These are phyloP conservation scores for Argopecten irradians DNA, from an alignment of 1,140 invertebrate genomes.

Conservation along the genomic window DNA sequence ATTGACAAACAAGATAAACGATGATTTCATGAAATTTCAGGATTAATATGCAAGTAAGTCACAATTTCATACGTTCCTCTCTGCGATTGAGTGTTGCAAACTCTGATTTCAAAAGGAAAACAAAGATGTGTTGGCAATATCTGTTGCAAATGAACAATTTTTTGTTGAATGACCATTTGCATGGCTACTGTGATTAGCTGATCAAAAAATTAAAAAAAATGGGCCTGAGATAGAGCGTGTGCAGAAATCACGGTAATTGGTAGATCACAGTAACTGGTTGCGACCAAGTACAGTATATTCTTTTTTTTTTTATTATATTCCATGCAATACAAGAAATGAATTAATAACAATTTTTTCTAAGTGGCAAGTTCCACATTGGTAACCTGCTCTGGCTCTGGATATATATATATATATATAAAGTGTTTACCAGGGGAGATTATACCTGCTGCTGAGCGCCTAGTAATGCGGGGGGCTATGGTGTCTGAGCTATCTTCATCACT, in stretches of 20 bases:
- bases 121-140: too few species aligned
- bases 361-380: not conserved
- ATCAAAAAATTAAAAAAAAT: too few species aligned
- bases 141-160: too few species aligned
- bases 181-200: too few species aligned
- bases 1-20: too few species aligned
- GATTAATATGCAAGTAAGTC: too few species aligned
- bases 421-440: not conserved
- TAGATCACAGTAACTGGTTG: not conserved
- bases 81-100: too few species aligned
- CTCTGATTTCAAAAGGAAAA: too few species aligned
- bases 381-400: not conserved
- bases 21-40: too few species aligned
- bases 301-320: not conserved
- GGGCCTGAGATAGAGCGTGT: not conserved
- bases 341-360: not conserved
- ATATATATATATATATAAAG: not conserved
- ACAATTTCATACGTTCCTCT: too few species aligned
- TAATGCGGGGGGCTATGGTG: conserved; percentile 36
- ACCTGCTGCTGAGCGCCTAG: conserved; percentile 55
- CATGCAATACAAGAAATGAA: not conserved
- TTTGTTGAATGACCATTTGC: too few species aligned
- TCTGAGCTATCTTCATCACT: conserved; percentile 41
- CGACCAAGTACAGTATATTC: not conserved
- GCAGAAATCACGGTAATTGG: too few species aligned